phyloP scores from a whole-genome alignment of 2,113 vertebrate species.

The Beaufortia kweichowensis region DNA sequence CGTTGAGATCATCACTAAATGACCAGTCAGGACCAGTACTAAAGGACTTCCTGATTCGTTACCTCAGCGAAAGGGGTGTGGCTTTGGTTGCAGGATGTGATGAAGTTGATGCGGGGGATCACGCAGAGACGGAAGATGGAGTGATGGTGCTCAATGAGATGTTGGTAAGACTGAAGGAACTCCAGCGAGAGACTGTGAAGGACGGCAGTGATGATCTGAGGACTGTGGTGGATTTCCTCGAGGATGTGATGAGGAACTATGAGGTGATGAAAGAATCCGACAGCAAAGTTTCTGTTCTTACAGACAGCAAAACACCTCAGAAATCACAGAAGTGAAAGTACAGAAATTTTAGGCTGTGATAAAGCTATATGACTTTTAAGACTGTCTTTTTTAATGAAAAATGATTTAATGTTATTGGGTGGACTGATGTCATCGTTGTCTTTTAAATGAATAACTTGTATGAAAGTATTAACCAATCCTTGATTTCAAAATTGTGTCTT shows the following conservation, averaged over 20 bases:
- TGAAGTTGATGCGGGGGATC: conserved; percentile 32
- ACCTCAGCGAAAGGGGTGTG: conserved; percentile 68
- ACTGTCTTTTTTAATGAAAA: background rate
- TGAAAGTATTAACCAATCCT: too few species aligned
- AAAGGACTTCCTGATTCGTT: conserved; percentile 76
- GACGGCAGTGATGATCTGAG: conserved; percentile 49
- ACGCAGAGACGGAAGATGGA: conserved; percentile 65
- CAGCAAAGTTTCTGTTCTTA: background rate
- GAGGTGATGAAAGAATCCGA: conserved; percentile 47
- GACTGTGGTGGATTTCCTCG: conserved; percentile 72
- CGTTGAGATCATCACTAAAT: conserved; percentile 64
- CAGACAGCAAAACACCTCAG: background rate
- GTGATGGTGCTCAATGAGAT: conserved; percentile 66
- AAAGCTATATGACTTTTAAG: background rate
- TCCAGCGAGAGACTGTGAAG: conserved; percentile 60
- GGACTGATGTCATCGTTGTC: background rate
- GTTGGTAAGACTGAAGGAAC: conserved; percentile 68
- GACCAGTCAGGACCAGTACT: conserved; percentile 66
- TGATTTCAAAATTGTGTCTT: too few species aligned
- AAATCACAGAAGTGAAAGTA: background rate
- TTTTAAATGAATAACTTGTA: background rate
- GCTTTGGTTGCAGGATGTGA: conserved; percentile 52
- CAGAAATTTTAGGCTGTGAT: background rate
- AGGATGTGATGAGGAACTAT: conserved; percentile 72
- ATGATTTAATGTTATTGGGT: background rate